Conservation (phyloP, 2,797 vertebrate species). For the Erethizon dorsatum region DNA sequence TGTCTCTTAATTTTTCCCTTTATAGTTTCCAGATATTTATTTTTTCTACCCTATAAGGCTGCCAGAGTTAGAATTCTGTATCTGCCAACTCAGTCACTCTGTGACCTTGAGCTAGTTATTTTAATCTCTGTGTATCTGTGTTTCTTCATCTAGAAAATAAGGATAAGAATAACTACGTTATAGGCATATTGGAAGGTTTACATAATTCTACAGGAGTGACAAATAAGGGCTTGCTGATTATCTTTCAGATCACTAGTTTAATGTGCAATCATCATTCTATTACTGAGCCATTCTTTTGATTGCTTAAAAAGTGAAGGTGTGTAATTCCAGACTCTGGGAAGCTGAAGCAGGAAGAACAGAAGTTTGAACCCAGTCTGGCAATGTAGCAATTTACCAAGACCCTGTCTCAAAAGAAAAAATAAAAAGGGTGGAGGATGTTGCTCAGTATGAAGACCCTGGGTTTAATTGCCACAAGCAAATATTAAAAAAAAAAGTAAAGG, state of each 20-base stretch:
- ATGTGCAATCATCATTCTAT: background rate
- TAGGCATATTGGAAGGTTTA: background rate
- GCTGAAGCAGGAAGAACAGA: background rate
- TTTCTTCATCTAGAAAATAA: conserved; percentile 23
- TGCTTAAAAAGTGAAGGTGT: background rate
- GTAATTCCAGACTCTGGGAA: background rate
- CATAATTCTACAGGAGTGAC: background rate
- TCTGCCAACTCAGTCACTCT: background rate
- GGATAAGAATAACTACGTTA: background rate
- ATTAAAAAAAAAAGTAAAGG: background rate
- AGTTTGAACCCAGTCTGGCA: background rate
- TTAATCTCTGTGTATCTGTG: background rate
- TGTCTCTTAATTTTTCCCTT: background rate
- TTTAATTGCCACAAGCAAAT: background rate
- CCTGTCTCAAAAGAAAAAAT: background rate
- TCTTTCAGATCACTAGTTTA: conserved; percentile 15
- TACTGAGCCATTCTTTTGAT: background rate
- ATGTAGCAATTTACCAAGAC: background rate
- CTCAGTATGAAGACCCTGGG: background rate
- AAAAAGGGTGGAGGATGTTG: background rate
- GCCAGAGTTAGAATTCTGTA: background rate
- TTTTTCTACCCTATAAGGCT: background rate
- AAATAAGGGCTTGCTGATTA: conserved; percentile 22
- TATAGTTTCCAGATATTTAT: background rate
- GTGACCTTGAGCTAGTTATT: background rate